Percentiles rank a stretch among this genome's conserved stretches.
Evolutionary conservation across 2,888 invertebrate species (phyloP).

Genomic region (Phaonia tiefii): DNA sequence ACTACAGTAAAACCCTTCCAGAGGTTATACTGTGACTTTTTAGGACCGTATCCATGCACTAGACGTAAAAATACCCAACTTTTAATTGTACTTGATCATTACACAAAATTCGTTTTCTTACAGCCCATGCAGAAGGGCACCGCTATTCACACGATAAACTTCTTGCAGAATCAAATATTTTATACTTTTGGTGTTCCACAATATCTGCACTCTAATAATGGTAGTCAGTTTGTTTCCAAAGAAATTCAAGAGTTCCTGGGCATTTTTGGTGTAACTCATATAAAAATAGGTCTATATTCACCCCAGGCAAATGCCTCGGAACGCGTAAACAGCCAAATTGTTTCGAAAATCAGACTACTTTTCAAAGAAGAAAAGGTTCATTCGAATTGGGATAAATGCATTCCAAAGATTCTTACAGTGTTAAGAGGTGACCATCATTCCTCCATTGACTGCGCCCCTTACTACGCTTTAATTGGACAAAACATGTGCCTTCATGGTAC

Average conservation of each 20-base stretch:
- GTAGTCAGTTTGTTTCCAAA: constrained; percentile 43
- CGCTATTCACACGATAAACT: constrained; percentile 28
- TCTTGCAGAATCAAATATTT: constrained; percentile 40
- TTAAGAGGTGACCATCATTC: constrained; percentile 49
- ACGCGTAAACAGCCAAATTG: constrained; percentile 46
- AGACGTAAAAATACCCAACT: constrained; percentile 1
- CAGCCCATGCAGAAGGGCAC: constrained; percentile 16
- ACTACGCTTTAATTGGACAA: constrained; percentile 43
- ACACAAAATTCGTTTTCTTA: constrained; percentile 1
- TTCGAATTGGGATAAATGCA: constrained; percentile 24
- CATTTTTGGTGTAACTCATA: constrained; percentile 39
- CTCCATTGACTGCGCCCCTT: constrained; percentile 40
- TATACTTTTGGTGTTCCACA: constrained; percentile 47
- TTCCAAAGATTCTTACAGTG: constrained; percentile 16
- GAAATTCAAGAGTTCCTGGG: constrained; percentile 28
- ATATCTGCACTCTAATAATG: constrained; percentile 45
- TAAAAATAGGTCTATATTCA: constrained; percentile 41
- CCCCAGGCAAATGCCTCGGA: constrained; percentile 59
- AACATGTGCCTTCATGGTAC: constrained; percentile 44
- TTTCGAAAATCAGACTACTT: constrained; percentile 21
- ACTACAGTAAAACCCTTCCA: neutral
- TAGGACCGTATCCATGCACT: constrained; percentile 14
- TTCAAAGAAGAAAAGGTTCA: constrained; percentile 1
- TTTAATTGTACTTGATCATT: constrained; percentile 10
- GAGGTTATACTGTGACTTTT: constrained; percentile 20